Conservation (phyloP, 2,888 invertebrate genomes). For the Geophilus truncorum region DNA sequence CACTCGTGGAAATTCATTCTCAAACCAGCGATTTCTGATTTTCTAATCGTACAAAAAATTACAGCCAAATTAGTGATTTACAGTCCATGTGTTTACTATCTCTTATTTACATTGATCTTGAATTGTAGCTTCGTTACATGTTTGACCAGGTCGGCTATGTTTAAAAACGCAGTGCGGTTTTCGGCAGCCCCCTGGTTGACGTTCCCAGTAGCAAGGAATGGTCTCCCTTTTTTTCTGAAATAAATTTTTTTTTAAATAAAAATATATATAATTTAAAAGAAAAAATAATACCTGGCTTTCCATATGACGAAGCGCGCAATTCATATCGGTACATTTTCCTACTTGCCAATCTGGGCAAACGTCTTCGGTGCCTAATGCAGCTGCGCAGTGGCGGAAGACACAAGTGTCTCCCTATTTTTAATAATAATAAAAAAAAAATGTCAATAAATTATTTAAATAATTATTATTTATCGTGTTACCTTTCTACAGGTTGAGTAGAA, state of each 20-base stretch:
- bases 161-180: slow-evolving; percentile 79
- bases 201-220: slow-evolving; percentile 83
- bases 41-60: neutral
- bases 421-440: slow-evolving; percentile 39
- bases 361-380: slow-evolving; percentile 73
- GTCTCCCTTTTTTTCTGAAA: slow-evolving; percentile 70
- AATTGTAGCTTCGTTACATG: slow-evolving; percentile 34
- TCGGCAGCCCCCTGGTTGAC: slow-evolving; percentile 74
- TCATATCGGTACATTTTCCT: slow-evolving; percentile 69
- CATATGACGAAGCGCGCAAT: slow-evolving; percentile 80
- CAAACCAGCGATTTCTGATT: neutral
- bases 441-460: neutral
- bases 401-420: slow-evolving; percentile 68
- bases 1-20: neutral
- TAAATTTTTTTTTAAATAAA: neutral
- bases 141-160: slow-evolving; percentile 56
- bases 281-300: slow-evolving; percentile 61
- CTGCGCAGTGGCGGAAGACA: slow-evolving; percentile 76
- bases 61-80: neutral
- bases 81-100: neutral
- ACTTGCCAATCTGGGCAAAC: slow-evolving; percentile 77
- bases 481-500: slow-evolving; percentile 81
- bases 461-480: slow-evolving; percentile 53
- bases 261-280: neutral
- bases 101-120: slow-evolving; percentile 19